A percentile compares a stretch with the other conserved stretches of the same genome.
Evolutionary conservation across 23 tunicate species (phyloP).

Genomic region (Aplidium turbinatum): DNA sequence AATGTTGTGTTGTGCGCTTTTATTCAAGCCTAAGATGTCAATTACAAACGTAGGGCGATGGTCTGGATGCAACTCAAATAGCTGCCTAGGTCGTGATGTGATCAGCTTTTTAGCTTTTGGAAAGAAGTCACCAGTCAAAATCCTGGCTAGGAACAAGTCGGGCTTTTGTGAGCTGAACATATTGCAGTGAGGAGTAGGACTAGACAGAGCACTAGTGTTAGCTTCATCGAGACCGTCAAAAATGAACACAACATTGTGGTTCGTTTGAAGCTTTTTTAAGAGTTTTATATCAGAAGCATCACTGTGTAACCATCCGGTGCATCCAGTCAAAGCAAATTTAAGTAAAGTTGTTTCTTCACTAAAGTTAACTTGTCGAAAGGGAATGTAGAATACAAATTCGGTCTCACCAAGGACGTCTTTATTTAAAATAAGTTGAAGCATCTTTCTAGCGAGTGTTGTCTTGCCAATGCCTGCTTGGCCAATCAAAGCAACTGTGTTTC

Average conservation of each 20-base stretch:
- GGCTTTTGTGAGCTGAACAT: background rate
- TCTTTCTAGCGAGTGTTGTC: conserved; percentile 13
- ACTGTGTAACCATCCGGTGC: conserved; percentile 18
- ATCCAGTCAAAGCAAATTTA: background rate
- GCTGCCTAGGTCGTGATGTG: conserved; percentile 31
- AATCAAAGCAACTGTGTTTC: background rate
- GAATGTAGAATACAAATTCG: conserved; percentile 17
- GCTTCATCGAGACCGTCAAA: too few relatives aligned
- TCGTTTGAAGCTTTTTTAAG: too few relatives aligned
- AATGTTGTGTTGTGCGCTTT: conserved; percentile 3
- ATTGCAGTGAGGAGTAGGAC: background rate
- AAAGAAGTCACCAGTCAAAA: background rate
- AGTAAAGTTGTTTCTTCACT: background rate
- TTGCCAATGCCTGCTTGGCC: conserved; percentile 32
- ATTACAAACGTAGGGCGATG: conserved; percentile 6
- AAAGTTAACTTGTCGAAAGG: background rate
- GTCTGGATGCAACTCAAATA: background rate
- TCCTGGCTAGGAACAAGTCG: background rate
- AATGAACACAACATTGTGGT: too few relatives aligned
- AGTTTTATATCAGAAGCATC: background rate
- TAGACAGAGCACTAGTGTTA: background rate
- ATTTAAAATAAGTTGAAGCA: conserved; percentile 3
- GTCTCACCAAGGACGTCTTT: background rate
- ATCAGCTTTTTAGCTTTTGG: conserved; percentile 15
- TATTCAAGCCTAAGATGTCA: conserved; percentile 6